Percentiles rank a stretch among this genome's conserved stretches.
Evolutionary conservation across 2,888 invertebrate genomes (phyloP).

Genomic region (Mystacides longicornis): DNA sequence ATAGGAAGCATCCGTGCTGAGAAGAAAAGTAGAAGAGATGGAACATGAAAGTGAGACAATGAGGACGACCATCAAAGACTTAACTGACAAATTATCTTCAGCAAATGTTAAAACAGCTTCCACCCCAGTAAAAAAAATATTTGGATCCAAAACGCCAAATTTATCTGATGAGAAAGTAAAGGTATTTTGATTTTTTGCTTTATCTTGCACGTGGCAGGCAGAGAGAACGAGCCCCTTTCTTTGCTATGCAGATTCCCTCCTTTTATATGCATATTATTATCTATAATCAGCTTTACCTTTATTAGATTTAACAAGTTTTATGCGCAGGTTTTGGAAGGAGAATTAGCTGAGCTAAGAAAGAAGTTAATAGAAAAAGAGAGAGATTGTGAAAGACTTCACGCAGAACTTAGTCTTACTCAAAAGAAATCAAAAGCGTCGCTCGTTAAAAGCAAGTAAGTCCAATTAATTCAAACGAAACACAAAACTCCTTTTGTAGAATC

Average conservation of each 20-base stretch:
- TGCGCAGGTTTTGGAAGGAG: slow-evolving; percentile 57
- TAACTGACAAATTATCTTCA: slow-evolving; percentile 61
- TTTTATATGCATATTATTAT: not conserved
- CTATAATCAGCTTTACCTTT: not conserved
- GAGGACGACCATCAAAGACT: slow-evolving; percentile 67
- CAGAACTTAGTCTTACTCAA: slow-evolving; percentile 58
- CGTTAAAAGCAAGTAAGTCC: slow-evolving; percentile 55
- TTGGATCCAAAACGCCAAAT: slow-evolving; percentile 38
- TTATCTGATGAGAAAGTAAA: slow-evolving; percentile 62
- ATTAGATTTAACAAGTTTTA: not conserved
- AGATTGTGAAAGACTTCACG: slow-evolving; percentile 67
- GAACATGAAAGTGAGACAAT: slow-evolving; percentile 71
- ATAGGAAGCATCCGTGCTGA: slow-evolving; percentile 72
- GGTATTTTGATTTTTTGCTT: slow-evolving; percentile 31
- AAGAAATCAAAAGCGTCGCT: slow-evolving; percentile 56
- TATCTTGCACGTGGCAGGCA: not conserved
- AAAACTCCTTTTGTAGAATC: too few species aligned
- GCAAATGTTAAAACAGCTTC: slow-evolving; percentile 38
- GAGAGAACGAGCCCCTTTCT: not conserved
- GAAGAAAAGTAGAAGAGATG: slow-evolving; percentile 76
- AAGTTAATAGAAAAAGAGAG: slow-evolving; percentile 77
- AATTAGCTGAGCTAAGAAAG: slow-evolving; percentile 64
- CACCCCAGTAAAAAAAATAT: slow-evolving; percentile 35
- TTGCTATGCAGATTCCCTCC: not conserved
- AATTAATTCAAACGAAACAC: too few species aligned